Conservation (phyloP, 2,888 invertebrate genomes). For the Meloe dianella region DNA sequence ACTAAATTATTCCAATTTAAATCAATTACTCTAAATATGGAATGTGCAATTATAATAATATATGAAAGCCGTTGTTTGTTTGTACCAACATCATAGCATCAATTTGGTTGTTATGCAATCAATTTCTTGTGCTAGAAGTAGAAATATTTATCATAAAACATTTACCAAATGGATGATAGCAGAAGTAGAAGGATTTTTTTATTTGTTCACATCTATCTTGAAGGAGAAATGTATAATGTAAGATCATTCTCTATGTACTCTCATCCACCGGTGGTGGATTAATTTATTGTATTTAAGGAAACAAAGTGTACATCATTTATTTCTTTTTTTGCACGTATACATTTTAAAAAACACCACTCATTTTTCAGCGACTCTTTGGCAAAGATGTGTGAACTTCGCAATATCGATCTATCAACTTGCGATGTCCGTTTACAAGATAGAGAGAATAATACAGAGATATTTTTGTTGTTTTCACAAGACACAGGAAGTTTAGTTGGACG, state of each 20-base stretch:
- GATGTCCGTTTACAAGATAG: constrained; percentile 71
- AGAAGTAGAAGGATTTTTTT: not conserved
- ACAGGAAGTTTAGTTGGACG: constrained; percentile 71
- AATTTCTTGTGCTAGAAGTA: not conserved
- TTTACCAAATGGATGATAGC: not conserved
- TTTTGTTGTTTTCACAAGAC: constrained; percentile 64
- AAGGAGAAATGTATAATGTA: not conserved
- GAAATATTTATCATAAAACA: not conserved
- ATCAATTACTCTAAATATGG: not conserved
- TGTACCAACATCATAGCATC: not conserved
- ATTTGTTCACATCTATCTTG: not conserved
- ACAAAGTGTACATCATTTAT: not conserved
- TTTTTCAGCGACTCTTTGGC: constrained; percentile 68
- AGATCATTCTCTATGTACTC: not conserved
- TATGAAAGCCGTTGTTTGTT: not conserved
- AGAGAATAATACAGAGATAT: constrained; percentile 68
- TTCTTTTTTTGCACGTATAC: not conserved
- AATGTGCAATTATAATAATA: not conserved
- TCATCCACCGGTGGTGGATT: not conserved
- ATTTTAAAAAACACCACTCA: not conserved
- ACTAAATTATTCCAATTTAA: not conserved
- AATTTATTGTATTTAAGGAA: not conserved
- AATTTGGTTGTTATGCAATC: not conserved
- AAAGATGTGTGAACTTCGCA: constrained; percentile 69
- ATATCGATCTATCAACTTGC: constrained; percentile 67